phyloP scores from a whole-genome alignment of 2,888 invertebrate species.

The Tipula vernalis region DNA sequence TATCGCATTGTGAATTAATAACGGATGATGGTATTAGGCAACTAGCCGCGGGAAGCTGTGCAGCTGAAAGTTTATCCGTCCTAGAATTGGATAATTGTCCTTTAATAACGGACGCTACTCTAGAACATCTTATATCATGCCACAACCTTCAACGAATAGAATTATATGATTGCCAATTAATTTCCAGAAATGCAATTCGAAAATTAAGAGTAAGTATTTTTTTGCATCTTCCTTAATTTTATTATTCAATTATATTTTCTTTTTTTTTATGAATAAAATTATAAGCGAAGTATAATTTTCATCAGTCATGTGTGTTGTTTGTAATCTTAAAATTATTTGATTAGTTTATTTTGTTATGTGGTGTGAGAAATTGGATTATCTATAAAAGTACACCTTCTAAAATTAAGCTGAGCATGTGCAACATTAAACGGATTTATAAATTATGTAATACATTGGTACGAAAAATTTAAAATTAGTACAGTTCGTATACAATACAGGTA shows the following conservation, averaged over 20 bases:
- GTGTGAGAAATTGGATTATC: no score
- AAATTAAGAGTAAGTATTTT: conserved; percentile 65
- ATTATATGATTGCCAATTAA: conserved; percentile 97
- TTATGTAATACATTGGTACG: no score
- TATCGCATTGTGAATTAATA: conserved; percentile 97
- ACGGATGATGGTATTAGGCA: conserved; percentile 97
- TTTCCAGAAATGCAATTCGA: conserved; percentile 92
- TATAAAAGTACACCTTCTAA: no score
- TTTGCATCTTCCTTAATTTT: background rate
- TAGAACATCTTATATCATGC: conserved; percentile 89
- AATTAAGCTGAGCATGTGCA: no score
- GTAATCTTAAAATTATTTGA: background rate
- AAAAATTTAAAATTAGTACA: no score
- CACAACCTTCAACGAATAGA: conserved; percentile 94
- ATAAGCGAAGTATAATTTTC: background rate
- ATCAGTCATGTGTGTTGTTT: background rate
- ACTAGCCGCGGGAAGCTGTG: conserved; percentile 83
- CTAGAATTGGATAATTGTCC: conserved; percentile 99
- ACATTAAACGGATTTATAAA: no score
- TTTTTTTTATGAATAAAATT: background rate
- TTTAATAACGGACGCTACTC: conserved; percentile 87
- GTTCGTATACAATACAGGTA: no score
- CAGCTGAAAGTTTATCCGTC: conserved; percentile 85
- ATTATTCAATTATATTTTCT: background rate
- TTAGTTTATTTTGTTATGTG: background rate